These are phyloP conservation scores for Typhlomys cinereus DNA, from an alignment of 2,113 vertebrate species.

Conservation along the genomic window DNA sequence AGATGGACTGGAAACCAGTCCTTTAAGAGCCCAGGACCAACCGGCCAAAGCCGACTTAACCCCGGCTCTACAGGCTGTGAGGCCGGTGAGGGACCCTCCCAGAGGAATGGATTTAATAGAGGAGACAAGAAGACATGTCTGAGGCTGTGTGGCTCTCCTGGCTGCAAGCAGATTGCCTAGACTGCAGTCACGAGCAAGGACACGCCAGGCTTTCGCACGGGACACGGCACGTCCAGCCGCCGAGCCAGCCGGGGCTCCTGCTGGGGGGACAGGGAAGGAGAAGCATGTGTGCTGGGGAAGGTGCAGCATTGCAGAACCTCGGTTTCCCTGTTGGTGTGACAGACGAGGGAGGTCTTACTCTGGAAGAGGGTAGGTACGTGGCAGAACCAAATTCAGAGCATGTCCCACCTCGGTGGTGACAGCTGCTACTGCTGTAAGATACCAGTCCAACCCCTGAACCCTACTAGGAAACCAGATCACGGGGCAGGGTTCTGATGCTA, in stretches of 20 bases:
- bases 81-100: neutral
- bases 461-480: neutral
- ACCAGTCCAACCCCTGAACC: neutral
- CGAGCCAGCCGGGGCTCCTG: neutral
- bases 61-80: neutral
- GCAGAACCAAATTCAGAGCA: neutral
- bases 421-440: neutral
- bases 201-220: neutral
- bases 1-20: neutral
- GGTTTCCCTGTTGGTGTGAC: fast-evolving
- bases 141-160: neutral
- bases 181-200: neutral
- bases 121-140: neutral
- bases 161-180: neutral
- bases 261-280: neutral
- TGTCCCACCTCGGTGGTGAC: neutral
- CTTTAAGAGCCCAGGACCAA: neutral
- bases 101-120: neutral
- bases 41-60: neutral
- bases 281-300: neutral
- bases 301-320: neutral
- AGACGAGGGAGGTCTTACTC: neutral
- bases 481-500: neutral
- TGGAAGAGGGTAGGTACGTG: neutral
- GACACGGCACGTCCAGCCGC: neutral